Conservation (phyloP, 1,140 invertebrate species). For the Euglossa dilemma region DNA sequence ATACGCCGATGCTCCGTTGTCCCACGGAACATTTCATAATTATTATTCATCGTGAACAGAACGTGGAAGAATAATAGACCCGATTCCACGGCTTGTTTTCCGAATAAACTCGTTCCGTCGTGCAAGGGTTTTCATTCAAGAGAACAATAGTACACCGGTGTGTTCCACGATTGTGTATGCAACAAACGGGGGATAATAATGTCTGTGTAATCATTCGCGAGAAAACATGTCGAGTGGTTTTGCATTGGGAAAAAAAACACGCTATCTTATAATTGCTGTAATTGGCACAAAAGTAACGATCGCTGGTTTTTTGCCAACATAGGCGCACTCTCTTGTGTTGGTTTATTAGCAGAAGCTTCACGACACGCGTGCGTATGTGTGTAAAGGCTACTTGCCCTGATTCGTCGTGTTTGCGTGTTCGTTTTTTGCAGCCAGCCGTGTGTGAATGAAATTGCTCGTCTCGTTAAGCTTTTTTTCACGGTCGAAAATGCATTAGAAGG, state of each 20-base stretch:
- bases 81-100: slow-evolving; percentile 46
- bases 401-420: neutral
- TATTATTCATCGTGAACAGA: slow-evolving; percentile 31
- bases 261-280: slow-evolving; percentile 65
- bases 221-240: slow-evolving; percentile 52
- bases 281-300: slow-evolving; percentile 68
- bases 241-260: slow-evolving; percentile 48
- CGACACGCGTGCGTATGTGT: neutral
- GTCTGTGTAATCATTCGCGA: slow-evolving; percentile 20
- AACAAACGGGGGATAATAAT: slow-evolving; percentile 42
- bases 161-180: neutral
- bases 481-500: neutral
- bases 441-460: slow-evolving; percentile 20
- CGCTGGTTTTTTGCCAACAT: slow-evolving; percentile 11
- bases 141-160: slow-evolving; percentile 50
- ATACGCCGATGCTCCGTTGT: slow-evolving; percentile 15
- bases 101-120: slow-evolving; percentile 10
- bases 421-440: slow-evolving; percentile 28
- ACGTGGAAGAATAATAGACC: slow-evolving; percentile 47
- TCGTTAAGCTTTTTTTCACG: slow-evolving; percentile 24
- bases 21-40: slow-evolving; percentile 41
- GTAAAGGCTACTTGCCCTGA: slow-evolving; percentile 2
- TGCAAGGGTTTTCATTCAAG: slow-evolving; percentile 36
- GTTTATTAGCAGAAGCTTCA: slow-evolving; percentile 34
- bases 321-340: neutral